Evolutionary conservation across 1,140 invertebrate species (phyloP), one percentile per base, ranked within the genome.

Genomic region (Sarcophaga peregrina): DNA sequence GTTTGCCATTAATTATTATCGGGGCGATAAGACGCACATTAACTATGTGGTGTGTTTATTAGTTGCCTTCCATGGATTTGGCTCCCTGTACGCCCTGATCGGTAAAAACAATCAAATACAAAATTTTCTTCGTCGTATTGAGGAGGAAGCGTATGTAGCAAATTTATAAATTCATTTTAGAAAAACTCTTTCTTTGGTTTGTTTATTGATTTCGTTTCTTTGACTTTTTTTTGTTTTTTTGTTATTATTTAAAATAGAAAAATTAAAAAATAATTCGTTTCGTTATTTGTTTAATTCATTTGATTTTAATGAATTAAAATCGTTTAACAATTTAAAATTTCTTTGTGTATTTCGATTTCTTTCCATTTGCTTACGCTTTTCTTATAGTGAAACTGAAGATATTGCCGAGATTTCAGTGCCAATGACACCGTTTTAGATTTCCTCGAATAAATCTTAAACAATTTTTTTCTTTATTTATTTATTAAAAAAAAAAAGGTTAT

Each of bases 31-130:
- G 8, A 89, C 88, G 3, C 88, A 89, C 50, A 83, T 88, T n/a
- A 89, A 88, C 50, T 89, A 89, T 54, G 87, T 86, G 0, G 88
- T 89, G 0, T 88, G 88, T 80, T 83, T 89, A 5, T 87, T 85
- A 78, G 85, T 86, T 17, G 86, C 85, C 8, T 86, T 89, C 25
- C 88, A 89, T 48, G 88, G 88, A n/a, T 89, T 89, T 45, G 86
- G 86, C 15, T 86, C 87, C 2, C 85, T 89, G 13, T 89, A 88
- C 45, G 86, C 88, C 0, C 74, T 89, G 5, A 85, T 89, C 9
- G 88, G 88, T 0, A 87, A 89, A 17, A 89, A 89, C 83, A 87
- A 86, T 13, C 87, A 89, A 62, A 86, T 89, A 2, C 88, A 89
- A 58, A 84, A 88, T 20, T 89, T 88, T 81, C 74, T 89, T 72